phyloP scores from a whole-genome alignment of 2,113 vertebrate species.

The Colinus virginianus region DNA sequence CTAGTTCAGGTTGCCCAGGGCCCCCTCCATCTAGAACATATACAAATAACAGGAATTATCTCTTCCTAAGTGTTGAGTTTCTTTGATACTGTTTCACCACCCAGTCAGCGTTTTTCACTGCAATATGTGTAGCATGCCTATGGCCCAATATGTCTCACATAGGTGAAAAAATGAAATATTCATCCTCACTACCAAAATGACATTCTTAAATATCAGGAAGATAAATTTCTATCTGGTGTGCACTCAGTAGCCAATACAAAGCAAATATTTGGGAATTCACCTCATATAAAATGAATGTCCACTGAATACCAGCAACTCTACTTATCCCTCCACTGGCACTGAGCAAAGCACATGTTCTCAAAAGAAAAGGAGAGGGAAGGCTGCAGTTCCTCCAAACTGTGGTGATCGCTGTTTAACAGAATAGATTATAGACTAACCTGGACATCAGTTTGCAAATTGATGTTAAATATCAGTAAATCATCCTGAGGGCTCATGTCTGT shows the following conservation, averaged over 20 bases:
- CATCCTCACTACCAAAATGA: not conserved
- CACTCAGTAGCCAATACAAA: not conserved
- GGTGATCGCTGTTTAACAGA: not conserved
- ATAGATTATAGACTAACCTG: not conserved
- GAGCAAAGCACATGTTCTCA: not conserved
- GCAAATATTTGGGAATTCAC: not conserved
- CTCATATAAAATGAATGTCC: not conserved
- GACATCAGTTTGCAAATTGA: not conserved
- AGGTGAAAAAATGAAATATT: not conserved
- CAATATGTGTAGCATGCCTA: too few species aligned
- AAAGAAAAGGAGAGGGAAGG: not conserved
- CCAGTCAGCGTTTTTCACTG: not conserved
- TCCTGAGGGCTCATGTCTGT: not conserved
- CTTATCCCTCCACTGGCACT: rapidly evolving
- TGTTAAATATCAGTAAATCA: not conserved
- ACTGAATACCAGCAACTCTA: not conserved
- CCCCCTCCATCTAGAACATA: not conserved
- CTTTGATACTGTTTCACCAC: rapidly evolving
- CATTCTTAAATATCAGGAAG: not conserved
- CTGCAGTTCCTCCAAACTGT: not conserved
- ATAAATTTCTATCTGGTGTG: not conserved
- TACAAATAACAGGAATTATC: not conserved
- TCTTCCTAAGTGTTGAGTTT: not conserved
- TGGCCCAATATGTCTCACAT: not conserved
- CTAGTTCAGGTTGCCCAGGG: too few species aligned